Conservation (phyloP, 2,797 vertebrate genomes). For the Sebastes reedi region DNA sequence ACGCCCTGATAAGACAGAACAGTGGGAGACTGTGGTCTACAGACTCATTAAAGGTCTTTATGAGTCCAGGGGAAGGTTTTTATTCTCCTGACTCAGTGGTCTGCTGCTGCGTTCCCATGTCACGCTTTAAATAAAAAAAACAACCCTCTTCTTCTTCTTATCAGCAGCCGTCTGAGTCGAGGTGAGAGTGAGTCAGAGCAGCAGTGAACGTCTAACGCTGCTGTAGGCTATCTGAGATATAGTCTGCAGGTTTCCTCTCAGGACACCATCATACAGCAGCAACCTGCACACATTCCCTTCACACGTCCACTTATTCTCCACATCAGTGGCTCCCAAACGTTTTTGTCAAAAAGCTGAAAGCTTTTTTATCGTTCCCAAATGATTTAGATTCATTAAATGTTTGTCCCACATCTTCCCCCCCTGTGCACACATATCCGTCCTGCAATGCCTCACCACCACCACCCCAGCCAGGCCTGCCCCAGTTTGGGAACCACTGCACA, state of each 20-base stretch:
- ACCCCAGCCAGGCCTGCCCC: not conserved
- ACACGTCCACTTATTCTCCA: not conserved
- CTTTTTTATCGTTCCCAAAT: not conserved
- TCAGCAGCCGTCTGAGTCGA: not conserved
- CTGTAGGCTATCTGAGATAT: not conserved
- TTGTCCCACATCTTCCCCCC: not conserved
- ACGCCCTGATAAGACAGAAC: not conserved
- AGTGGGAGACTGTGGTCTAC: not conserved
- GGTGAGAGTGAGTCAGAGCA: slow-evolving; percentile 1
- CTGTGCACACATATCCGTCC: not conserved
- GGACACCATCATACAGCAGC: not conserved
- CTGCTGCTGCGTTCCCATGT: not conserved
- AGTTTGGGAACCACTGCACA: not conserved
- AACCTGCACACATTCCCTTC: not conserved
- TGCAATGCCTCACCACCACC: not conserved
- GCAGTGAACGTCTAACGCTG: not conserved
- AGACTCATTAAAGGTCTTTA: slow-evolving; percentile 1
- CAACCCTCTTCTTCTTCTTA: not conserved
- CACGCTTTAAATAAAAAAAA: not conserved
- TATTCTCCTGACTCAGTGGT: not conserved
- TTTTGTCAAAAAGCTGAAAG: not conserved
- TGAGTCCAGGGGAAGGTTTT: not conserved
- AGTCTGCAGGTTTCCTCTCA: not conserved
- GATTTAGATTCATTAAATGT: fast-evolving
- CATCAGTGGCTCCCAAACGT: not conserved